A percentile compares a stretch with the other conserved stretches of the same genome.
phyloP scores from a whole-genome alignment of 2,888 invertebrate genomes.

The Orthonevra nobilis region DNA sequence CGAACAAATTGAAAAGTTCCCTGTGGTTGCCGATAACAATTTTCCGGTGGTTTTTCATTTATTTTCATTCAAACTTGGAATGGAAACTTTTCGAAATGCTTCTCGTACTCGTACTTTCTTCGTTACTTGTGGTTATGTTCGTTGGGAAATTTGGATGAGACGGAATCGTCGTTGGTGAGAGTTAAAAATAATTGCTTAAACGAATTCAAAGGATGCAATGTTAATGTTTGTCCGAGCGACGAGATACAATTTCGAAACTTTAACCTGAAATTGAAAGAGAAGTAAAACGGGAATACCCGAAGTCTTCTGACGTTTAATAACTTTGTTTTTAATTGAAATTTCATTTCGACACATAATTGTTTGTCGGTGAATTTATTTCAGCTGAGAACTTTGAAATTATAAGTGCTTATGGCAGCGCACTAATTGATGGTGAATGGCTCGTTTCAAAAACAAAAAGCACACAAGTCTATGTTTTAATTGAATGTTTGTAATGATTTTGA shows the following conservation, averaged over 20 bases:
- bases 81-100: conserved; percentile 49
- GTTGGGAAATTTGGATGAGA: conserved; percentile 8
- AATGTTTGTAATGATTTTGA: too few relatives aligned
- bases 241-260: conserved; percentile 39
- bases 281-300: too few relatives aligned
- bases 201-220: conserved; percentile 42
- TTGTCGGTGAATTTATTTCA: neutral
- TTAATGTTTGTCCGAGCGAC: conserved; percentile 30
- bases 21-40: conserved; percentile 65
- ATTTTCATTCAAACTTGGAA: conserved; percentile 32
- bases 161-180: conserved; percentile 6
- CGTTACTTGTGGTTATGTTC: conserved; percentile 1
- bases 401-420: neutral
- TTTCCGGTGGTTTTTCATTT: conserved; percentile 49
- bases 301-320: conserved; percentile 24
- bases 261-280: conserved; percentile 48
- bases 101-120: neutral
- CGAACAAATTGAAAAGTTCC: conserved; percentile 67
- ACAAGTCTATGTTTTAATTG: too few relatives aligned
- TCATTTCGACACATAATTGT: conserved; percentile 35
- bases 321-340: conserved; percentile 52
- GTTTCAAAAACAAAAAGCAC: too few relatives aligned
- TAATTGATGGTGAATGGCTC: too few relatives aligned
- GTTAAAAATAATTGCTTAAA: conserved; percentile 42
- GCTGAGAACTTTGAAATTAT: neutral